Base-by-base conservation (phyloP, 1,140 invertebrate genomes). In the Drosophila chauvacae region DNA sequence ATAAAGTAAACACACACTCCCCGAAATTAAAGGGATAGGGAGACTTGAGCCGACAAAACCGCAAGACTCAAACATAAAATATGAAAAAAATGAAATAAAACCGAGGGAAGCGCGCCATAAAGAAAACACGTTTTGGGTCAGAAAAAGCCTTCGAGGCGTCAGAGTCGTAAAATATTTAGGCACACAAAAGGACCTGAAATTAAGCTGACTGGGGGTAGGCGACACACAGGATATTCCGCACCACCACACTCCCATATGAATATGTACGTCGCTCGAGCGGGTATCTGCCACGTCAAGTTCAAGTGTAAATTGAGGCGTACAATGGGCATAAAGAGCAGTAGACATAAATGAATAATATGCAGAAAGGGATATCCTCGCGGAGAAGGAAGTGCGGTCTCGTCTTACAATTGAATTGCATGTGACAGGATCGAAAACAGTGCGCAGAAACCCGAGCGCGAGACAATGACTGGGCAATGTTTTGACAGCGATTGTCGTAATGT, bases 1-100 rank as follows among this genome's bases (percentile, higher is more conserved):
- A 85, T 90, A 90, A 90, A 90, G 90, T 90, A 90, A 90, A 85
- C 86, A 90, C 86, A 77, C 85, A 81, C 81, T 90, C 76, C 44
- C 44, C 39, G 47, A 44, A 62, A 37, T 51, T 65, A 65, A 60
- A 33, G 44, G 44, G 1, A 57, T 37, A 60, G 63, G 26, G 20
- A n/a, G 14, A 62, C 35, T 44, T 48, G 23, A 11, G 42, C 48
- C 41, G 42, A 68, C 47, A 45, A 60, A 71, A 45, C 44, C 41
- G 44, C 42, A 59, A 53, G 71, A 72, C 57, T 72, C 77, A 71
- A 71, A 64, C 77, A 84, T 84, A 84, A 86, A 88, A 78, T 78
- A 78, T 78, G 77, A 72, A 79, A 78, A 78, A 69, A 69, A 70
- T 37, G 60, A 55, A 56, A 66, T 72, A 81, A 72, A 63, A 42